Conservation (phyloP, 2,888 invertebrate species). For the Aphelenchoides bicaudatus region DNA sequence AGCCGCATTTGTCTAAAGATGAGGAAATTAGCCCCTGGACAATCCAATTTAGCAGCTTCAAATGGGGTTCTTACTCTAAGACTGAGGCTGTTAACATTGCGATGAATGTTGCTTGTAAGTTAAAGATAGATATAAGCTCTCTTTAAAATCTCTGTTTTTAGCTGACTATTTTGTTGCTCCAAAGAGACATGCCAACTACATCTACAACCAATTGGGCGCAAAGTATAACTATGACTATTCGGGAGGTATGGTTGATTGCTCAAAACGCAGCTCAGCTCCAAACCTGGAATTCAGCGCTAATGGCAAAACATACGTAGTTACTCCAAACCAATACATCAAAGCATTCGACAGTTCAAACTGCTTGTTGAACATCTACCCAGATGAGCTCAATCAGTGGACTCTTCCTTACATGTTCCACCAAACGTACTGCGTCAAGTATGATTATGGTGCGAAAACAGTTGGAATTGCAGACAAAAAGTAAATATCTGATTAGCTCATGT, state of each 20-base stretch:
- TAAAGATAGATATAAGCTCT: not conserved
- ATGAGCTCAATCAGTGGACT: conserved; percentile 9
- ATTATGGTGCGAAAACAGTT: conserved; percentile 3
- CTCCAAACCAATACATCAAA: not conserved
- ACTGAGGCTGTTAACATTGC: not conserved
- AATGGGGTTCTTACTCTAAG: conserved; percentile 3
- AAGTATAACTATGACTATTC: not conserved
- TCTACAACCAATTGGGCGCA: conserved; percentile 10
- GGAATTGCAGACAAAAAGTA: not conserved
- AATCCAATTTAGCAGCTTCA: not conserved
- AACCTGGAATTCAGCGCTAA: not conserved
- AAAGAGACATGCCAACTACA: conserved; percentile 6
- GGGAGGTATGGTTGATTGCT: conserved; percentile 4
- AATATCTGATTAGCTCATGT: too few species aligned
- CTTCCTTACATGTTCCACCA: conserved; percentile 4
- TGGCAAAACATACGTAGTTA: not conserved
- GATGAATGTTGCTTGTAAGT: conserved; percentile 1
- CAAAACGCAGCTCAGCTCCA: not conserved
- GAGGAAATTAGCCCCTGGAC: conserved; percentile 8
- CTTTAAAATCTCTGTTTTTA: not conserved
- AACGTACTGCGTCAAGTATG: not conserved
- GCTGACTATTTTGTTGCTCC: conserved; percentile 1
- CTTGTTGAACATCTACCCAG: conserved; percentile 14
- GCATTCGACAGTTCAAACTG: conserved; percentile 3
- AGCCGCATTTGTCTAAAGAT: not conserved